Base-by-base conservation (phyloP, 2,888 invertebrate species). In the Matsumyia berberina region DNA sequence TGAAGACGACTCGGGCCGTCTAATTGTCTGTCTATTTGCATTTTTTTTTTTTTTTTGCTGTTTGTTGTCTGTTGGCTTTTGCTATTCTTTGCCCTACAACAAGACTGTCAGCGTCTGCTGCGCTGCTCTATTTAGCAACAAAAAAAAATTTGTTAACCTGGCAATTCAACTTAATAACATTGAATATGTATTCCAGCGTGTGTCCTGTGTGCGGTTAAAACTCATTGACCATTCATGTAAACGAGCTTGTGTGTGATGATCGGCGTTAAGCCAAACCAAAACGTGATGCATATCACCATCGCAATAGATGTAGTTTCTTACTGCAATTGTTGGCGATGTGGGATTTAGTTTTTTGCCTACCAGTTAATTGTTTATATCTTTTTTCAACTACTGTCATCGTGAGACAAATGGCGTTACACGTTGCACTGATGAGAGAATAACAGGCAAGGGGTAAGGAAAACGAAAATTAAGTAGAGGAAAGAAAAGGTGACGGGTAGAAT, bases 391-490 rank as follows among this genome's bases (percentile, higher is more conserved):
- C 73, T 85, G 85, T 85, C 85, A 80, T 64, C 58, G 58, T 69
- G 67, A 79, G 79, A 79, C 85, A 85, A 85, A 85, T 85, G 85
- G 85, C 85, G 79, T 85, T 85, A 85, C 79, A 85, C 79, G 79
- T 80, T 76, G 70, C 79, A 70, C 35, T 85, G 85, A 85, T 55
- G 69, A 80, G 70, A 74, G 42, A 70, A 49, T 64, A 72, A 53
- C 67, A 55, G 31, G 39, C 57, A n/a, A 17, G 70, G 11, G 55
- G 12, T 2, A 35, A 8, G 11, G 2, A 7, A 24, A 62, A 35
- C 4, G 24, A 35, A 39, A 55, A 46, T 24, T 66, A 64, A 51
- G 19, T 57, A 49, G 67, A 69, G 58, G 51, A 66, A 62, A 62
- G 12, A 70, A 55, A 74, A 78, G 69, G 73, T 83, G 83, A 83